Base-by-base conservation (phyloP, 2,888 invertebrate genomes). In the Theristus sp. region DNA sequence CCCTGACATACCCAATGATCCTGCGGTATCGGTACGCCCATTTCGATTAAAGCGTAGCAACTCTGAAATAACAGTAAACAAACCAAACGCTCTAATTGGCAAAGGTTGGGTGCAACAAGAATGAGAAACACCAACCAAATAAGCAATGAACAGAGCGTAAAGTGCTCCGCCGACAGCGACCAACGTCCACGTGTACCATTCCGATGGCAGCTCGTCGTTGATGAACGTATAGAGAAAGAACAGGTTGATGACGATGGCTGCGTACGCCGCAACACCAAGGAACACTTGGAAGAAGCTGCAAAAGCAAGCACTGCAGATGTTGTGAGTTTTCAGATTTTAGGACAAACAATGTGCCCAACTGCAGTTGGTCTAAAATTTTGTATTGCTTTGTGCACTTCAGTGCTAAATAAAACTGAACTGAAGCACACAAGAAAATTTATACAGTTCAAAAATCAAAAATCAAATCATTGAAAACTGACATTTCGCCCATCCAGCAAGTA, bases 171-270 rank as follows among this genome's bases (percentile, higher is more conserved):
- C 80, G 55, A 84, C 67, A 27, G 80, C 75, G 2, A 81, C 65
- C 26, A 67, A 69, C 0, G 77, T 62, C 61, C 76, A 75, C 1
- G 78, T 69, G n/a, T 73, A 74, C 78, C 79, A 79, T 62, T 72
- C 68, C 24, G 65, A 53, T 24, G 79, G 68, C 6, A 81, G 53
- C 27, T 2, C 22, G 1, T 55, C 53, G 25, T 56, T 38, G 60
- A 53, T 27, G 64, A 58, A 84, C 80, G 64, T 81, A 82, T 59
- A 80, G 20, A 87, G 85, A 73, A 87, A 86, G 73, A 82, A 87
- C 63, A 86, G 79, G 74, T 89, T 89, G 67, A 89, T 87, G 3
- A 75, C 77, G 68, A 89, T 85, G 3, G 88, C 85, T 52, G 84
- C 72, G 10, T 83, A 70, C 20, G 85, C 83, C 31, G 88, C 75